These are phyloP conservation scores for Tuberolachnus salignus DNA, from an alignment of 2,888 invertebrate species.

Conservation along the genomic window DNA sequence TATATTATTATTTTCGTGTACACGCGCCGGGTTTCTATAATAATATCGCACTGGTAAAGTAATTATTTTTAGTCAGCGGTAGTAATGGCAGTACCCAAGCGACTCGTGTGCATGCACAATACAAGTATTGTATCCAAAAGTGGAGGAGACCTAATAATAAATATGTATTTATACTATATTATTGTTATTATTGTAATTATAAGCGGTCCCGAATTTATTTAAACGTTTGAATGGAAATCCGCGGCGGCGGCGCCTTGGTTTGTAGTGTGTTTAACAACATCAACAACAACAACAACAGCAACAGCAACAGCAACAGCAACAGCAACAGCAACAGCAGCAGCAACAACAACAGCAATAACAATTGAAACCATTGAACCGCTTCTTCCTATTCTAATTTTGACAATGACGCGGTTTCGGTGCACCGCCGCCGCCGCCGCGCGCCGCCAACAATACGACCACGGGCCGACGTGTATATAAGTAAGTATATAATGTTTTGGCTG, in stretches of 20 bases:
- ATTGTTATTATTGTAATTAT: too few relatives aligned
- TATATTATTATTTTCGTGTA: too few relatives aligned
- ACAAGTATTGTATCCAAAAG: too few relatives aligned
- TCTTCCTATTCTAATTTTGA: constrained; percentile 53
- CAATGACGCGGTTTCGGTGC: constrained; percentile 34
- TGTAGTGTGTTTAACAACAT: constrained; percentile 20
- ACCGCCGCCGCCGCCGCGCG: constrained; percentile 10
- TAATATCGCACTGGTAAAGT: too few relatives aligned
- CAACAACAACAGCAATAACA: background rate
- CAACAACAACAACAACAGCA: constrained; percentile 20
- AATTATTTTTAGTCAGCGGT: too few relatives aligned
- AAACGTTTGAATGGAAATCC: constrained; percentile 52
- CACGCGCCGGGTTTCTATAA: too few relatives aligned
- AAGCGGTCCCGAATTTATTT: background rate
- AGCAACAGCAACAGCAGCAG: constrained; percentile 34
- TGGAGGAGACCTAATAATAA: too few relatives aligned
- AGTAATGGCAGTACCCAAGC: too few relatives aligned
- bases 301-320: background rate
- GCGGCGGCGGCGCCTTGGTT: constrained; percentile 28
- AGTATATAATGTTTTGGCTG: constrained; percentile 21
- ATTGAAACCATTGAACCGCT: constrained; percentile 38
- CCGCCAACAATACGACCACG: background rate
- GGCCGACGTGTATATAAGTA: too few relatives aligned
- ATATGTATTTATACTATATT: too few relatives aligned
- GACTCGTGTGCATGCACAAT: too few relatives aligned